phyloP scores from a whole-genome alignment of 2,888 invertebrate species.

The Escarpia spicata region DNA sequence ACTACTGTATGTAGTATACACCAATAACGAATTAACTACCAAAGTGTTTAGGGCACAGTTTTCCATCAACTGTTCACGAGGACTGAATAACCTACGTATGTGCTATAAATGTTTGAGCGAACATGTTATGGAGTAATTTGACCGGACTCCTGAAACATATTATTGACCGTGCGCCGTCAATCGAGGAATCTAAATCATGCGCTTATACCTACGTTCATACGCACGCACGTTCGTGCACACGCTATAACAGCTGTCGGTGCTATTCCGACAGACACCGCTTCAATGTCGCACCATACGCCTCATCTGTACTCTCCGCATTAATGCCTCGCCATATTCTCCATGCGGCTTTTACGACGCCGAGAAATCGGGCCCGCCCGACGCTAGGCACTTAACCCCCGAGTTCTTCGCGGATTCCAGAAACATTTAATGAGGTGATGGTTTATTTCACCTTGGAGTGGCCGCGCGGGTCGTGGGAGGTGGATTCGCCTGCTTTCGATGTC shows the following conservation, averaged over 20 bases:
- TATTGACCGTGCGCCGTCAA: not conserved
- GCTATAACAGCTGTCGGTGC: not conserved
- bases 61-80: not conserved
- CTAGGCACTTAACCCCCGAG: not conserved
- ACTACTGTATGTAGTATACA: not conserved
- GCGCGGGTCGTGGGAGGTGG: not conserved
- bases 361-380: not conserved
- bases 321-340: not conserved
- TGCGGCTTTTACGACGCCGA: not conserved
- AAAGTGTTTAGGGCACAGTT: not conserved
- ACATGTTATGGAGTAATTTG: not conserved
- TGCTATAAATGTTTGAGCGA: not conserved
- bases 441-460: not conserved
- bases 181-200: not conserved
- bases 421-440: not conserved
- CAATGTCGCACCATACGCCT: not conserved
- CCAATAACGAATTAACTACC: not conserved
- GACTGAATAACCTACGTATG: not conserved
- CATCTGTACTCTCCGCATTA: not conserved
- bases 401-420: not conserved
- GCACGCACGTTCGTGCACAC: not conserved
- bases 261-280: not conserved
- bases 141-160: constrained; percentile 3
- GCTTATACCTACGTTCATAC: not conserved
- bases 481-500: not conserved